Percentiles rank a stretch among this genome's conserved stretches.
phyloP scores from a whole-genome alignment of 2,888 invertebrate genomes.

The Hipparchia sbordonii region DNA sequence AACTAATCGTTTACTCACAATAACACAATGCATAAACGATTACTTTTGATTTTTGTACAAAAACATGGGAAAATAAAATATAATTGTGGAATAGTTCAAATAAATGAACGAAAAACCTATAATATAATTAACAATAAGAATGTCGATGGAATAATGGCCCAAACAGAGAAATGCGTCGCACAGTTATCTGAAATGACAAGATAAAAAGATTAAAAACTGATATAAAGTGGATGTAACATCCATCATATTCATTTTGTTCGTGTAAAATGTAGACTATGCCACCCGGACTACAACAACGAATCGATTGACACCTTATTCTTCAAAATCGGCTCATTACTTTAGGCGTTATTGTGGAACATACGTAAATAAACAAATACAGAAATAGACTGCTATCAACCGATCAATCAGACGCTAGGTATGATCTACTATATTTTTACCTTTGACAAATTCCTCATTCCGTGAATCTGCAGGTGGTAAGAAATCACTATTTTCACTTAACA shows the following conservation, averaged over 20 bases:
- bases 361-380: too few relatives aligned
- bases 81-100: neutral
- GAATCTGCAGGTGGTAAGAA: slow-evolving; percentile 29
- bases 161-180: slow-evolving; percentile 15
- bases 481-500: slow-evolving; percentile 20
- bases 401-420: neutral
- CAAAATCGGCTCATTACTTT: too few relatives aligned
- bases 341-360: too few relatives aligned
- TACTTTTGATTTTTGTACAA: neutral
- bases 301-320: too few relatives aligned
- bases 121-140: slow-evolving; percentile 29
- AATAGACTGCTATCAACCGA: too few relatives aligned
- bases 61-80: slow-evolving; percentile 6
- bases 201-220: neutral
- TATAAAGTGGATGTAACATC: too few relatives aligned
- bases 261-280: too few relatives aligned
- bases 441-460: slow-evolving; percentile 24
- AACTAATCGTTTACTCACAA: too few relatives aligned
- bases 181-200: slow-evolving; percentile 38
- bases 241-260: too few relatives aligned
- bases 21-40: too few relatives aligned
- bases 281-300: too few relatives aligned
- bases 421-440: slow-evolving; percentile 23
- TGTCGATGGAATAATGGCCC: slow-evolving; percentile 23
- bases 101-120: slow-evolving; percentile 10